Evolutionary conservation across 1,140 invertebrate genomes (phyloP).

Genomic region (Drosophila sturtevanti): DNA sequence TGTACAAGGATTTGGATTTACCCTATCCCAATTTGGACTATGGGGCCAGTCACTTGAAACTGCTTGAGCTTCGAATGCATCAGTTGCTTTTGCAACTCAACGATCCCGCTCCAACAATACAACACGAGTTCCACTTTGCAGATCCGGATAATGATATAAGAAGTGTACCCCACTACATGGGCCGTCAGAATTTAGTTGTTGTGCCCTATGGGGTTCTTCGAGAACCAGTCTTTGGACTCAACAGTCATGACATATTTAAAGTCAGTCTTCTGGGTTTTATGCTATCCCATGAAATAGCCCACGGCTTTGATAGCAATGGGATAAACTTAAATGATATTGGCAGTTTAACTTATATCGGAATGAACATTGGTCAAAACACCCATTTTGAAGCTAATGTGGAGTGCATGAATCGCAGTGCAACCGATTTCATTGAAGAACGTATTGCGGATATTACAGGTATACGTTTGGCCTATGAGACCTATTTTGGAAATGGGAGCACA

Average conservation of each 20-base stretch:
- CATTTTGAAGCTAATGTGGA: slow-evolving; percentile 11
- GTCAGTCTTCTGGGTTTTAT: slow-evolving; percentile 66
- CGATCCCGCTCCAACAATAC: too few relatives aligned
- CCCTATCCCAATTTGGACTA: too few relatives aligned
- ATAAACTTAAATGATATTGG: slow-evolving; percentile 42
- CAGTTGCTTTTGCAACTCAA: too few relatives aligned
- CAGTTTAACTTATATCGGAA: slow-evolving; percentile 17
- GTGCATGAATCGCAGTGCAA: slow-evolving; percentile 31
- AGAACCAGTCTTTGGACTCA: slow-evolving; percentile 40
- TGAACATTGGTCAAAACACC: neutral
- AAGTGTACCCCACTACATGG: slow-evolving; percentile 53
- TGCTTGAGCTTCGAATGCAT: too few relatives aligned
- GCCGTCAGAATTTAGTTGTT: slow-evolving; percentile 51
- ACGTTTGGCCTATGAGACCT: slow-evolving; percentile 52
- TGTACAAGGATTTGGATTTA: too few relatives aligned
- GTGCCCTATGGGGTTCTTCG: too few relatives aligned
- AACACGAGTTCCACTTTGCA: slow-evolving; percentile 35
- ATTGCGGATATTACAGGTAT: slow-evolving; percentile 62
- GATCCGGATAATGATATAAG: slow-evolving; percentile 37
- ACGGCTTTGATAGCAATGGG: too few relatives aligned
- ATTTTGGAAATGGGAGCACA: slow-evolving; percentile 18
- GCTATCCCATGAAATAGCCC: slow-evolving; percentile 64
- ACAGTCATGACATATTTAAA: slow-evolving; percentile 63
- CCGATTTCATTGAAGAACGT: slow-evolving; percentile 54
- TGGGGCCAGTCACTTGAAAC: too few relatives aligned